phyloP scores from a whole-genome alignment of 30 jellyfish, hydroid and myxozoan species.

The Aurelia coerulea region DNA sequence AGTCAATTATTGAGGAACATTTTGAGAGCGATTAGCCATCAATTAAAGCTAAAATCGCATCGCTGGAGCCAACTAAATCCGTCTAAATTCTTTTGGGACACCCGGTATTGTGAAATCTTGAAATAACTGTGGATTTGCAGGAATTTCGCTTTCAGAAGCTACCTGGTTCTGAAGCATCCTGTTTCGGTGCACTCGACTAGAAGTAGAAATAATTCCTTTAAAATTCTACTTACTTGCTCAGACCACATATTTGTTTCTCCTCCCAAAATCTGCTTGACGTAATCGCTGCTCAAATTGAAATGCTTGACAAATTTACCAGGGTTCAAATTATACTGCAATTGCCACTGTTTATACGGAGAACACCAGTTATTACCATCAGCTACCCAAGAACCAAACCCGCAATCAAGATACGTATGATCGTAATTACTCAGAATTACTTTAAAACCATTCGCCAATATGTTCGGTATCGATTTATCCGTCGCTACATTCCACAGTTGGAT shows the following conservation, averaged over 20 bases:
- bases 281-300: conserved; percentile 27
- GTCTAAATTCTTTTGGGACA: too few species aligned
- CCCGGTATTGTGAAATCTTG: too few species aligned
- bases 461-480: conserved; percentile 28
- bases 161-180: too few species aligned
- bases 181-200: too few species aligned
- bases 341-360: conserved; percentile 75
- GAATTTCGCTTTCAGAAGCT: too few species aligned
- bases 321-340: conserved; percentile 43
- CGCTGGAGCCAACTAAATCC: too few species aligned
- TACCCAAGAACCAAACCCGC: conserved; percentile 75
- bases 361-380: conserved; percentile 78
- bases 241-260: conserved; percentile 76
- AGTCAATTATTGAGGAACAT: too few species aligned
- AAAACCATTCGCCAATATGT: conserved; percentile 51
- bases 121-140: too few species aligned
- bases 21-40: too few species aligned
- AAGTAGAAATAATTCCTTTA: too few species aligned
- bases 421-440: conserved; percentile 50
- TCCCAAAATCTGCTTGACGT: conserved; percentile 45
- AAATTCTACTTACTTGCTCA: conserved; percentile 36
- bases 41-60: too few species aligned
- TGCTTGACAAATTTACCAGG: conserved; percentile 48
- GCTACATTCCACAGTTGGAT: conserved; percentile 64
- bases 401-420: conserved; percentile 60